Evolutionary conservation across 2,113 vertebrate genomes (phyloP).

Genomic region (Malaclemys terrapin): DNA sequence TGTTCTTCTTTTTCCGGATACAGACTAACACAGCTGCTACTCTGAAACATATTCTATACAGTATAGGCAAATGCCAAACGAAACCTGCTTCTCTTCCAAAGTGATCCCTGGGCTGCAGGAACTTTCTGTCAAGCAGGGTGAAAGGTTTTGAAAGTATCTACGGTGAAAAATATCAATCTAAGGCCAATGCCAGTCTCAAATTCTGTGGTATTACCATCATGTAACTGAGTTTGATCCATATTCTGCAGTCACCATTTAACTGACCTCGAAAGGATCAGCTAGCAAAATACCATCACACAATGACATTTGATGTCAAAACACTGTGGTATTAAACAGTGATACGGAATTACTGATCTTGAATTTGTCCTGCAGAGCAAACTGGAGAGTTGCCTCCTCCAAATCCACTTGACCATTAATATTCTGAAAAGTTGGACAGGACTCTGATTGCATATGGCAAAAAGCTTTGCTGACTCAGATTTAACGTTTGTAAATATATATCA

Average conservation of each 20-base stretch:
- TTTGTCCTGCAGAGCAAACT: neutral
- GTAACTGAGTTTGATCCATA: neutral
- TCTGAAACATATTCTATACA: too few species aligned
- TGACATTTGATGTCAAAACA: neutral
- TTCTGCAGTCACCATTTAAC: neutral
- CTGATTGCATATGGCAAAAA: neutral
- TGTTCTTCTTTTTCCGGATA: too few species aligned
- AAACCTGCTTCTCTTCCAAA: too few species aligned
- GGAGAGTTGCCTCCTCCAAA: neutral
- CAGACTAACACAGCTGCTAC: too few species aligned
- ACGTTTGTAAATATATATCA: neutral
- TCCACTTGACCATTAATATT: neutral
- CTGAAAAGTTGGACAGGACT: neutral
- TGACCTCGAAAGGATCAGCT: neutral
- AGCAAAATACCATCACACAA: neutral
- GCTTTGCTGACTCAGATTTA: neutral
- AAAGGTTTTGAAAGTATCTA: neutral
- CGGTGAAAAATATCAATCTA: neutral
- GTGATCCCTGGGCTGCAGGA: neutral
- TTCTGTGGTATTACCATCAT: neutral
- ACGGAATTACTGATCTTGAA: neutral
- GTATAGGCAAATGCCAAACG: too few species aligned
- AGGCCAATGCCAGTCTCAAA: neutral
- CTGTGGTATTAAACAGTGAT: neutral
- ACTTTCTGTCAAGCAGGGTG: neutral